A percentile compares a stretch with the other conserved stretches of the same genome.
These are phyloP conservation scores for Sitta carolinensis DNA, from an alignment of 2,797 vertebrate species.

Conservation along the genomic window DNA sequence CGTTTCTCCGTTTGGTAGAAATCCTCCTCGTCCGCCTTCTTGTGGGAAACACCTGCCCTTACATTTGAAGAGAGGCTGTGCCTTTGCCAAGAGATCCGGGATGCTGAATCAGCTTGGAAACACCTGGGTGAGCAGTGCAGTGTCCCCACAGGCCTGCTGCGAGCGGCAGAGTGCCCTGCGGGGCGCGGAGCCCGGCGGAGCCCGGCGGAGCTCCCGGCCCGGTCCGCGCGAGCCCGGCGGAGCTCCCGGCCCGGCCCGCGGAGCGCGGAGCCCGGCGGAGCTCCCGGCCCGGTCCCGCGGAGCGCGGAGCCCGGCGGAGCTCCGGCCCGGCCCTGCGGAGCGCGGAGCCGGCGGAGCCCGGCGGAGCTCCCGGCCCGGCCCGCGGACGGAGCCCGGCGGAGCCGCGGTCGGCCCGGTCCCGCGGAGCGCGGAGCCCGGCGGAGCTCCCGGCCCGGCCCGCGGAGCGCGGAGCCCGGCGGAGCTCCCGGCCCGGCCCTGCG, in stretches of 20 bases:
- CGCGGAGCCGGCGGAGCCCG: no score
- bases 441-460: not conserved
- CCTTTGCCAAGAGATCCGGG: fast-evolving
- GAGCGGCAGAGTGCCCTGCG: not conserved
- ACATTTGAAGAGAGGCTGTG: not conserved
- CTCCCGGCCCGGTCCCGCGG: not conserved
- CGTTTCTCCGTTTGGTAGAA: not conserved
- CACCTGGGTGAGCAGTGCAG: not conserved
- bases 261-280: not conserved
- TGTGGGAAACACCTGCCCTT: not conserved
- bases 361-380: not conserved
- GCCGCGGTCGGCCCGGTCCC: not conserved
- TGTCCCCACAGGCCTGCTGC: fast-evolving
- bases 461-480: not conserved
- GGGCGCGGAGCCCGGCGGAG: no score
- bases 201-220: not conserved
- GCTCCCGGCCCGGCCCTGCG: not conserved
- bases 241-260: not conserved
- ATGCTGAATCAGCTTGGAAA: fast-evolving
- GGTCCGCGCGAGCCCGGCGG: not conserved
- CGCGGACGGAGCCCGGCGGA: not conserved
- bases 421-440: not conserved
- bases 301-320: not conserved
- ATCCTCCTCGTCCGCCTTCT: not conserved
- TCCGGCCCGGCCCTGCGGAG: not conserved